Evolutionary conservation across 1,140 invertebrate species (phyloP), one percentile per base, ranked within the genome.

Genomic region (Vanessa atalanta): DNA sequence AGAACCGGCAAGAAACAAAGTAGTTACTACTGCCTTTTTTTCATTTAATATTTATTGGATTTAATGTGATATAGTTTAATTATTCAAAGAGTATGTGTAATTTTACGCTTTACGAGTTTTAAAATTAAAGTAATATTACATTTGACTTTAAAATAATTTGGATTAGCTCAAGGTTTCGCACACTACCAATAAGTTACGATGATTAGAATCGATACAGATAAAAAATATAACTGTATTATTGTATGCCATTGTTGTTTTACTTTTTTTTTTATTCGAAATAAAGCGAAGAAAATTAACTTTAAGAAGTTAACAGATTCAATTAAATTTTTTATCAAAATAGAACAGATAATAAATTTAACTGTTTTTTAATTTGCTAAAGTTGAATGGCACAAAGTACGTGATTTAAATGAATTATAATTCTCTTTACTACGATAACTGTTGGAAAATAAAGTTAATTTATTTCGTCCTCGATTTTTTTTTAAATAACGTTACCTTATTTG

Each of bases 351-450:
- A 5, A 31, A 31, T 31, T 31, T 31, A 26, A 11, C 23, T 26
- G 9, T 14, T 60, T 60, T 60, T 31, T 60, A 26, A n/a, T 60
- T 13, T 60, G 57, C 12, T 20, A n/a, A 61, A 61, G 57, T 61
- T 61, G 57, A 61, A 61, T 61, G 57, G 57, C 57, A 61, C 57
- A 15, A 11, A n/a, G 57, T 61, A 61, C 57, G 57, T 61, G 57
- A 3, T 23, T 37, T 13, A 16, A 11, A 2, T 11, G 16, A 61
- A 31, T 61, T 15, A 37, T 61, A 61, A 61, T 14, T 3, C 26
- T 43, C 8, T 37, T 15, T 55, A 9, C 2, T n/a, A 20, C 5
- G 1, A 23, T 5, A 31, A 60, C 57, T 61, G 23, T 55, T 23
- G 37, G 6, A 8, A 43, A 43, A 43, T 43, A 43, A 43, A 8